Base-by-base conservation (phyloP, 2,888 invertebrate species). In the Seira ritae region DNA sequence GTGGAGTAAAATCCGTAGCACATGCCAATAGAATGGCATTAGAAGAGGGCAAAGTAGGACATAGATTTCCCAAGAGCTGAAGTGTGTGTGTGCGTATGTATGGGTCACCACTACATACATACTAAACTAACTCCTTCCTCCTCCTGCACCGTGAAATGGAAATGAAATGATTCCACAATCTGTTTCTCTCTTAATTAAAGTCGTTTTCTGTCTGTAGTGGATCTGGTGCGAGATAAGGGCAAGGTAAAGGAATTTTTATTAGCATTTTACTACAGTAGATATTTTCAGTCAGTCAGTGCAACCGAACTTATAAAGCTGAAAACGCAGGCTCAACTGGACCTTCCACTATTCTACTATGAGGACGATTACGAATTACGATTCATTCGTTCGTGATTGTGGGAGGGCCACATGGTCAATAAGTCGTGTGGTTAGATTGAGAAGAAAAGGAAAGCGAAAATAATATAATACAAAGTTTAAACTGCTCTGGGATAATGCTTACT, bases 311-410 rank as follows among this genome's bases (percentile, higher is more conserved):
- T 31, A 31, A 8, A 31, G 8, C 31, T 31, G 31, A n/a, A n/a
- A n/a, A n/a, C n/a, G n/a, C n/a, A n/a, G 31, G 8, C 31, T 31
- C 31, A 31, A n/a, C n/a, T 31, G 31, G 31, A 8, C 31, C 31
- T 4, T 31, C n/a, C 8, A 31, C 8, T 31, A 31, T 8, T 31
- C 8, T 31, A 31, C 31, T 4, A 31, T 31, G 31, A 31, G 31
- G 55, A 55, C 55, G 55, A 31, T 31, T 31, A 31, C 31, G 31
- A 31, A 31, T 31, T 31, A 31, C 55, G 55, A 55, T 17, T 31
- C n/a, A 55, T 55, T 55, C 55, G 55, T 55, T 55, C 55, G 55
- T 55, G 55, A 55, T 55, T 55, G 55, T 55, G 55, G 55, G 55
- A 55, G 55, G 55, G 55, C 55, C 55, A 55, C 55, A 55, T 55